Base-by-base conservation (phyloP, 2,888 invertebrate genomes). In the Leptopterna dolabrata region DNA sequence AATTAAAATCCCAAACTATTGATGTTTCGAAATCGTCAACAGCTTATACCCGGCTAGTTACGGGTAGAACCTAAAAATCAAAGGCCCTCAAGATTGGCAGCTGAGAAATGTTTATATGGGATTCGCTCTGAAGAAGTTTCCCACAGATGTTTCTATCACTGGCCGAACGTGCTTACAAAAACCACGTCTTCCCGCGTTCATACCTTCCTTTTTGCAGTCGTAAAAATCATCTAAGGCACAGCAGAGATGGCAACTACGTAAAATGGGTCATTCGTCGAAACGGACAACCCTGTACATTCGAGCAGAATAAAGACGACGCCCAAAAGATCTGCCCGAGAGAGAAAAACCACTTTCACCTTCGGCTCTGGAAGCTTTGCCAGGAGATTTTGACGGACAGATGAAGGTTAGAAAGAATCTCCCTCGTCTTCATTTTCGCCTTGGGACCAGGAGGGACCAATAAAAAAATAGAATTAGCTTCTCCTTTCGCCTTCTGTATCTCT, bases 331-430 rank as follows among this genome's bases (percentile, higher is more conserved):
- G 4, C 14, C 55, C 16, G 63, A 24, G 47, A 78, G 41, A 43
- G 81, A 36, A 76, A 83, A 85, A 85, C 85, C 73, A 85, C 85
- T 85, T 85, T 85, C 85, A 63, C 73, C 78, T 24, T 78, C 78
- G 45, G 27, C 27, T 36, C 36, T n/a, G 45, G 45, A 43, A 19
- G 45, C 24, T 45, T 24, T 14, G n/a, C 78, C 4, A 16, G 78
- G 36, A 36, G 36, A 36, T 63, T 81, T 85, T 85, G 85, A 85
- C 85, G 85, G 85, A 85, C 85, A 85, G 85, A 85, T 85, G 85
- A 85, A 85, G 85, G 85, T 85, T 85, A 76, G 73, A 85, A 85
- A 85, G 76, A 76, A 24, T 36, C 30, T 85, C 36, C 30, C 55
- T n/a, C 71, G 71, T 73, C 85, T 85, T 85, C 19, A 73, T 41